Evolutionary conservation across 1,140 invertebrate species (phyloP), one percentile per base, ranked within the genome.

Genomic region (Drosophila cardini): DNA sequence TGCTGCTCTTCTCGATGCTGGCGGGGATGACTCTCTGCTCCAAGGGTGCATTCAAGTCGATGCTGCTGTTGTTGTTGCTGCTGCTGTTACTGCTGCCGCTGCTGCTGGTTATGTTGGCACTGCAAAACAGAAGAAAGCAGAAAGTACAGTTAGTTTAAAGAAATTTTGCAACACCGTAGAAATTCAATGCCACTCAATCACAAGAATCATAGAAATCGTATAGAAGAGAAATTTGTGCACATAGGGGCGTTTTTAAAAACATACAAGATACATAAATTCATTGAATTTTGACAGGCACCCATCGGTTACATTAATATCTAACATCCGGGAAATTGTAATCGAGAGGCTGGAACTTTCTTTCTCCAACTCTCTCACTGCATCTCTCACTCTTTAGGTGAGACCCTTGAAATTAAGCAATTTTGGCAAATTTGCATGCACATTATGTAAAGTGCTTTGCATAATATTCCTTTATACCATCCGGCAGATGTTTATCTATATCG

Each of bases 311-410:
- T 80, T 78, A 75, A 85, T 74, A 72, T 84, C 73, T 80, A 85
- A 85, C 82, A 85, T 85, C 82, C 82, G 82, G 82, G 81, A 85
- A 85, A 85, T 85, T 85, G 82, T 75, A 86, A 86, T 78, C 63
- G 71, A 85, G 81, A 81, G 42, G 32, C 34, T 21, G 9, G 63
- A 60, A 45, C 56, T 13, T 69, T 72, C 57, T 71, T 58, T 55
- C 18, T 26, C 18, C 7, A 1, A n/a, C n/a, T 13, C 21, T 13
- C 7, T 52, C n/a, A n/a, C 18, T 50, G 10, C 11, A 5, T 3
- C 9, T 46, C 16, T 50, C 11, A 13, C 6, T 26, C 18, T 3
- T 4, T 26, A 3, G 21, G 0, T 0, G 48, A 52, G 69, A 52
- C 50, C 73, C 61, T 63, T 50, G 62, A 85, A 78, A 78, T 80